A percentile compares a stretch with the other conserved stretches of the same genome.
These are phyloP conservation scores for Onthophagus sagittarius DNA, from an alignment of 2,888 invertebrate species.

Conservation along the genomic window DNA sequence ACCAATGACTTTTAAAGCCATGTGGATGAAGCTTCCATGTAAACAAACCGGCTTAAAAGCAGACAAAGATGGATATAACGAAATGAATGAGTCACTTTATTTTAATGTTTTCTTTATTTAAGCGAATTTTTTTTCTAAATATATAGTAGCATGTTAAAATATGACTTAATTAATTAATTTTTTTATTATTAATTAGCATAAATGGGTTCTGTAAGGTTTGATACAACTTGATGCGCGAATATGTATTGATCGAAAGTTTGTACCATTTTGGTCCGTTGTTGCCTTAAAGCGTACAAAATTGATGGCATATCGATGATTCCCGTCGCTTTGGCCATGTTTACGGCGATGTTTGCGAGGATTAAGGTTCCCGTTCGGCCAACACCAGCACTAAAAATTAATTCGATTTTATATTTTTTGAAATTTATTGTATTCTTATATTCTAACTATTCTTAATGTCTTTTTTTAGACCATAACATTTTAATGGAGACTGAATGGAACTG, in stretches of 20 bases:
- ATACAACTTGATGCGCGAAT: conserved; percentile 47
- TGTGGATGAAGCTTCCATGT: not conserved
- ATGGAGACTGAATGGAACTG: no score
- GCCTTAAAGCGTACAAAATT: conserved; percentile 38
- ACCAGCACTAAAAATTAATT: conserved; percentile 53
- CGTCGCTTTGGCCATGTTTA: conserved; percentile 49
- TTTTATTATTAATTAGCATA: not conserved
- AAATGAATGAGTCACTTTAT: no score
- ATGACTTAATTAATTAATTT: no score
- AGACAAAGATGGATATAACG: no score
- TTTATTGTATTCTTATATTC: no score
- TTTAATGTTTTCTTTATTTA: no score
- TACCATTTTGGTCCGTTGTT: conserved; percentile 45
- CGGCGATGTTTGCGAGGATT: conserved; percentile 54
- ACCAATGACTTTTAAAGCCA: not conserved
- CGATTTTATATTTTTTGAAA: no score
- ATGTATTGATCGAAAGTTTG: conserved; percentile 49
- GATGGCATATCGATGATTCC: conserved; percentile 39
- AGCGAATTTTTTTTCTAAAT: no score
- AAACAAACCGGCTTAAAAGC: no score
- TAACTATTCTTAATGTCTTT: no score
- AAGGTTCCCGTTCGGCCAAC: conserved; percentile 60
- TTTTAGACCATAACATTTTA: no score
- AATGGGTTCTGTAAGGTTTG: conserved; percentile 22
- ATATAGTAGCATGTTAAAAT: no score